Evolutionary conservation across 2,113 vertebrate species (phyloP).

Genomic region (Hydropotes inermis): DNA sequence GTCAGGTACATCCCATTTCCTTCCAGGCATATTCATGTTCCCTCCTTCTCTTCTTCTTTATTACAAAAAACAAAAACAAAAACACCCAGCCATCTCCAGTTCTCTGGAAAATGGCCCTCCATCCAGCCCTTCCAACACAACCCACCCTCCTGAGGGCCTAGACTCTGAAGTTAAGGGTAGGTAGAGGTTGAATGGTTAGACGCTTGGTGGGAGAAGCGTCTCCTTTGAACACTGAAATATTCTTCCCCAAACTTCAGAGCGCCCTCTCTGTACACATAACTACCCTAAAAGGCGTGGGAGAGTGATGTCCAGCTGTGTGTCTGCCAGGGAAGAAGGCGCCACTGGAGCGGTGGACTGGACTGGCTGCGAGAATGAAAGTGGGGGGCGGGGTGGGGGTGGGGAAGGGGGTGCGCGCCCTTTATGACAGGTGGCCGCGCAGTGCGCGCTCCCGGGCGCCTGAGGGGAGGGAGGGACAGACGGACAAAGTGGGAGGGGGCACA

Average conservation of each 20-base stretch:
- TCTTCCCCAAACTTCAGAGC: slow-evolving; percentile 69
- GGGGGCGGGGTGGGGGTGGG: slow-evolving; percentile 54
- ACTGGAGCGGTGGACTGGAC: slow-evolving; percentile 44
- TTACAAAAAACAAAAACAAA: neutral
- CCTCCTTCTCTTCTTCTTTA: neutral
- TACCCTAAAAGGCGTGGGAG: slow-evolving; percentile 41
- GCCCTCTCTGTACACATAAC: slow-evolving; percentile 29
- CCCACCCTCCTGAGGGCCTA: neutral
- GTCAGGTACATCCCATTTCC: slow-evolving; percentile 21
- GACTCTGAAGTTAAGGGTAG: slow-evolving; percentile 48
- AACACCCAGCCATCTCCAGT: neutral
- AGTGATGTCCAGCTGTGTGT: slow-evolving; percentile 39
- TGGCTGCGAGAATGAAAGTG: slow-evolving; percentile 43
- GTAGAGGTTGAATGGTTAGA: slow-evolving; percentile 4
- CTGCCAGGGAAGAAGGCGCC: neutral
- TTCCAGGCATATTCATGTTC: neutral
- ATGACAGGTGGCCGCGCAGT: slow-evolving; percentile 85
- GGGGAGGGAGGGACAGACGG: slow-evolving; percentile 46
- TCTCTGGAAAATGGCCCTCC: neutral
- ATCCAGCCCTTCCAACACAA: neutral
- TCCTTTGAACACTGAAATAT: slow-evolving; percentile 31
- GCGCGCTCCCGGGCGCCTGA: slow-evolving; percentile 68
- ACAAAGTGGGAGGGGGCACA: slow-evolving; percentile 48
- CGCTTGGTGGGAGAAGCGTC: slow-evolving; percentile 27
- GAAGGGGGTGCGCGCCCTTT: slow-evolving; percentile 86